A percentile compares a stretch with the other conserved stretches of the same genome.
Conservation (phyloP, 2,113 vertebrate species). For the Xenotilapia caudafasciata region DNA sequence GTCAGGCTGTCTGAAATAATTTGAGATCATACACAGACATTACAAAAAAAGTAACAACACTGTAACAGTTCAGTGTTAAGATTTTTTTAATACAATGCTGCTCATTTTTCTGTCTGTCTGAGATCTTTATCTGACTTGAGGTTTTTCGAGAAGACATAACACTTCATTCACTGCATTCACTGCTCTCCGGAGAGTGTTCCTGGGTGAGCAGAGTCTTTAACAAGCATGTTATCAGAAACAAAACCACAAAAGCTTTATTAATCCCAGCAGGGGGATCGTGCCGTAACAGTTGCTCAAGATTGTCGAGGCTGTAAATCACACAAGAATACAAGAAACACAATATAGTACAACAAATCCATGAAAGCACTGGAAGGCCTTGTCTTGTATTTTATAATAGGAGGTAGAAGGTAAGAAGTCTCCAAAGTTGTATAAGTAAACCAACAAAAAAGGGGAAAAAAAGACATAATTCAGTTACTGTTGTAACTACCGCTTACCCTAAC, state of each 20-base stretch:
- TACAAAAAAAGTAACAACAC: background rate
- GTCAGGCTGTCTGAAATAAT: background rate
- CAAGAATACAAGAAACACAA: background rate
- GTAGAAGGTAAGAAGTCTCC: background rate
- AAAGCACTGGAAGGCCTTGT: background rate
- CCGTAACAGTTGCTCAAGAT: background rate
- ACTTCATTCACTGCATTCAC: background rate
- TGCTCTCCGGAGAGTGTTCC: background rate
- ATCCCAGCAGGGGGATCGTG: background rate
- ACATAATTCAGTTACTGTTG: background rate
- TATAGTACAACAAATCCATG: background rate
- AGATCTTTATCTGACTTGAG: background rate
- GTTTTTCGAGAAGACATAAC: background rate
- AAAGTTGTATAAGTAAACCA: background rate
- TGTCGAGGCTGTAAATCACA: background rate
- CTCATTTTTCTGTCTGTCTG: background rate
- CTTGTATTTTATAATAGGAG: background rate
- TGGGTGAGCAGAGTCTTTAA: background rate
- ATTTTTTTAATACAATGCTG: background rate
- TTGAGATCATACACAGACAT: background rate
- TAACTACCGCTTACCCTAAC: background rate
- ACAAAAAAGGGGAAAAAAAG: background rate
- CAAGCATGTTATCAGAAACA: background rate
- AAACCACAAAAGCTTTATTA: background rate
- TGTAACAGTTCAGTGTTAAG: background rate